Conservation (phyloP, 2,113 vertebrate genomes). For the Phyllostomus discolor region DNA sequence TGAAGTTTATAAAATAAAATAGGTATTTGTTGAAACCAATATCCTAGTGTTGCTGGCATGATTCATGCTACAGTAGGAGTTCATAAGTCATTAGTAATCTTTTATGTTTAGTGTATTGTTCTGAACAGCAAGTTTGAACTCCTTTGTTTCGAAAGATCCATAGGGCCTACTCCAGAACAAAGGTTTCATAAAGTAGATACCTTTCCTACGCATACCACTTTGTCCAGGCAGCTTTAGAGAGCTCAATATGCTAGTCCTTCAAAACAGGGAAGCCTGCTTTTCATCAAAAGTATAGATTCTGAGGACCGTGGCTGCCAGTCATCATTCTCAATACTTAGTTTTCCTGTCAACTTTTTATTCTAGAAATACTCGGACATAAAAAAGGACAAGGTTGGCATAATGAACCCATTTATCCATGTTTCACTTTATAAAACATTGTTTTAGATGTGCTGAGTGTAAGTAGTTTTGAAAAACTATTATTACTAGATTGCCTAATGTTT, state of each 20-base stretch:
- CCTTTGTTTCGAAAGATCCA: constrained; percentile 42
- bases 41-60: constrained; percentile 17
- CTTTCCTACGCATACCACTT: not conserved
- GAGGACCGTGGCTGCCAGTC: not conserved
- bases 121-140: not conserved
- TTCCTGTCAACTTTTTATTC: not conserved
- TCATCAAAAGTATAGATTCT: not conserved
- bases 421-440: not conserved
- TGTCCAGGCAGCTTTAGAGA: not conserved
- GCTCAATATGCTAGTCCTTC: not conserved
- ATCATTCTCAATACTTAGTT: not conserved
- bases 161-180: not conserved
- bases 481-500: not conserved
- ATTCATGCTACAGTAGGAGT: constrained; percentile 33
- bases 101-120: not conserved
- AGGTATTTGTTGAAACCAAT: constrained; percentile 43
- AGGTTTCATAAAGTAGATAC: not conserved
- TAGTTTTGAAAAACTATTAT: not conserved
- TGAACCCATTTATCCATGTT: not conserved
- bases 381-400: not conserved
- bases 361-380: not conserved
- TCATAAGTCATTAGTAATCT: constrained; percentile 26
- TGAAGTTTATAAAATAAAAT: constrained; percentile 60
- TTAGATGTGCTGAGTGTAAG: not conserved
- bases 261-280: not conserved